These are phyloP conservation scores for Junonia oenone DNA, from an alignment of 2,888 invertebrate species.

Conservation along the genomic window DNA sequence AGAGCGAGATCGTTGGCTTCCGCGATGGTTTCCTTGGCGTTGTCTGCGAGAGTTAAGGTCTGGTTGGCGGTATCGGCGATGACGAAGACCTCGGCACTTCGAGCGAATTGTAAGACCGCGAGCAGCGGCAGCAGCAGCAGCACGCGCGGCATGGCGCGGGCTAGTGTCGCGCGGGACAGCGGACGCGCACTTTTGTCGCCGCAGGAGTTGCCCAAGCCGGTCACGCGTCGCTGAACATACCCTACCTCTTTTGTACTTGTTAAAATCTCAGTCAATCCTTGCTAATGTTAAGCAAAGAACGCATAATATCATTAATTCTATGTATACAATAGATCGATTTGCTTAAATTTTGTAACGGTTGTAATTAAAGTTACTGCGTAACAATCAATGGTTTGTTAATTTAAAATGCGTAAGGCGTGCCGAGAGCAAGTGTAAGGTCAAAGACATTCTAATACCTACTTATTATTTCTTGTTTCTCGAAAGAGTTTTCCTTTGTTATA, in stretches of 20 bases:
- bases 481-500: no score
- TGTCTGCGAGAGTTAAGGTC: conserved; percentile 33
- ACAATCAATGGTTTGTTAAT: neutral
- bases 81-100: conserved; percentile 31
- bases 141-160: conserved; percentile 62
- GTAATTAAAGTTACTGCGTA: neutral
- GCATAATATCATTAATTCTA: conserved; percentile 1
- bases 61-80: conserved; percentile 31
- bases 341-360: neutral
- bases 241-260: conserved; percentile 20
- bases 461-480: no score
- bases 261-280: conserved; percentile 20
- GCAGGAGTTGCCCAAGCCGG: conserved; percentile 53
- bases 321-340: conserved; percentile 2
- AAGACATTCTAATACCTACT: neutral
- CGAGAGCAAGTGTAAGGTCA: neutral
- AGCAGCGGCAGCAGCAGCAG: conserved; percentile 40
- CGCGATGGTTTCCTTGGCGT: conserved; percentile 37
- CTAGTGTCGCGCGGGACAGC: conserved; percentile 37
- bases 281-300: conserved; percentile 8
- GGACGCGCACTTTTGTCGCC: conserved; percentile 61
- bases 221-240: conserved; percentile 40
- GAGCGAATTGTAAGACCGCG: conserved; percentile 33
- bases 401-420: neutral
- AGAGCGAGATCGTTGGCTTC: conserved; percentile 31